Evolutionary conservation across 2,797 vertebrate genomes (phyloP), one percentile per base, ranked within the genome.

Genomic region (Ibycter americanus): DNA sequence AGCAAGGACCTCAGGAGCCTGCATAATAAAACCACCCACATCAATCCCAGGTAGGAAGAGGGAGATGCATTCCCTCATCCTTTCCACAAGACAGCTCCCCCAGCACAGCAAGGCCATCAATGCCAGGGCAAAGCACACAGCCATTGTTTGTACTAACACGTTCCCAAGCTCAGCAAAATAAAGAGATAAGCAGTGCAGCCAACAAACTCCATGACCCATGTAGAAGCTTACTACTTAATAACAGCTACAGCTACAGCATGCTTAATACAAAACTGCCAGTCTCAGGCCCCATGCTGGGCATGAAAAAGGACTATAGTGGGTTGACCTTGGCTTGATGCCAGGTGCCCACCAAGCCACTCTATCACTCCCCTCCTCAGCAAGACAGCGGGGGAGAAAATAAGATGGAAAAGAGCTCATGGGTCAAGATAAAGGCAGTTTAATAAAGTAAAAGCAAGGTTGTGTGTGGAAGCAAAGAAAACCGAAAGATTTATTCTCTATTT

Each of bases 251-350:
- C 47, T 58, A 40, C 3, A 72, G 19, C 23, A 46, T 1, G 3
- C 12, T 29, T 7, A 34, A 58, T 29, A 83, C 44, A 80, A 29
- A 72, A 52, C 36, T 77, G 55, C 44, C 12, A 1, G 22, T 23
- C 67, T 58, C 8, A 9, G 21, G 27, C 16, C 36, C 38, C 25
- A 31, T 0, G 0, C 17, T 31, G 40, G 34, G 16, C 4, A 7
- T 67, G n/a, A 46, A 26, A 63, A 73, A 22, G 55, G 15, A 17
- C 15, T 17, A 16, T 38, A 38, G 22, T 40, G 67, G 25, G 42
- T n/a, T 71, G 47, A 26, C 52, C 29, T 34, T 67, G 29, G 32
- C 71, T 36, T 49, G 36, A 27, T 4, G 9, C 19, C 63, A 89
- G 31, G 25, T 17, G 72, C 51, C 17, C 65, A 56, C 36, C 32